Percentiles rank a stretch among this genome's conserved stretches.
These are phyloP conservation scores for Stegophylla sp. DNA, from an alignment of 2,888 invertebrate genomes.

Conservation along the genomic window DNA sequence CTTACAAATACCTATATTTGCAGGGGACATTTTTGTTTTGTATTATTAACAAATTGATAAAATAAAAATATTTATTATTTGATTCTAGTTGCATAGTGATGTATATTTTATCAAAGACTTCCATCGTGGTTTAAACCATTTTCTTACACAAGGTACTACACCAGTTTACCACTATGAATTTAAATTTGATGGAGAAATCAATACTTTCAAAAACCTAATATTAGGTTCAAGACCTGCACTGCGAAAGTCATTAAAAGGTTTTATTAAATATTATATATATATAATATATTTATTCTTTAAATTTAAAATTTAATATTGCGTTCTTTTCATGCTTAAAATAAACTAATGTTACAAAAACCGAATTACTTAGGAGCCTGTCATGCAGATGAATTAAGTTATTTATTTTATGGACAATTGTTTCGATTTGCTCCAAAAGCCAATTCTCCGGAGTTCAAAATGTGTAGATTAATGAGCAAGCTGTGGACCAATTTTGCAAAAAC, in stretches of 20 bases:
- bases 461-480: slow-evolving; percentile 71
- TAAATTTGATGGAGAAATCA: slow-evolving; percentile 60
- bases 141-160: background rate
- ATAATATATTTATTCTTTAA: background rate
- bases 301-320: background rate
- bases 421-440: slow-evolving; percentile 62
- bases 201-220: slow-evolving; percentile 38
- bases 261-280: too few species aligned
- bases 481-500: slow-evolving; percentile 80
- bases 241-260: slow-evolving; percentile 18
- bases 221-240: slow-evolving; percentile 5
- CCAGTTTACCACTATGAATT: slow-evolving; percentile 60
- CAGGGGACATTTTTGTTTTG: background rate
- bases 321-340: background rate
- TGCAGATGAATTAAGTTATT: slow-evolving; percentile 58
- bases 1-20: background rate
- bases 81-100: slow-evolving; percentile 73
- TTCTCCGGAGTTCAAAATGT: slow-evolving; percentile 70
- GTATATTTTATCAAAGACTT: slow-evolving; percentile 75
- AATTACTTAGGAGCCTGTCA: slow-evolving; percentile 57
- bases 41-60: background rate
- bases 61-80: background rate
- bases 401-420: slow-evolving; percentile 40
- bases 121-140: slow-evolving; percentile 69
- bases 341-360: too few species aligned